Evolutionary conservation across 2,113 vertebrate genomes (phyloP).

Genomic region (Xiphophorus couchianus): DNA sequence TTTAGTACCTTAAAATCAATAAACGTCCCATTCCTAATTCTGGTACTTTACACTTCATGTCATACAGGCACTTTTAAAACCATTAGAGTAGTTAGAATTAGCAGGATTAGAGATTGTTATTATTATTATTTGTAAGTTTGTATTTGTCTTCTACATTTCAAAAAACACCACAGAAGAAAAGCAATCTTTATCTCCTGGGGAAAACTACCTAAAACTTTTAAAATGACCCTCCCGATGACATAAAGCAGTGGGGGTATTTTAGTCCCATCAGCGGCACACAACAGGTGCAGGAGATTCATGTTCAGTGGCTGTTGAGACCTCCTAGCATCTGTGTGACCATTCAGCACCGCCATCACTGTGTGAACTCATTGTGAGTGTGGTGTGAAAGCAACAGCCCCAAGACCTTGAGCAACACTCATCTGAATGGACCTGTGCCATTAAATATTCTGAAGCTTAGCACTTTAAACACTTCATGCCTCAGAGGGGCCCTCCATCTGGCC

Average conservation of each 20-base stretch:
- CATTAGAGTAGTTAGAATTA: no score
- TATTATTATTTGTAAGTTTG: no score
- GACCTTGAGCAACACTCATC: constrained; percentile 70
- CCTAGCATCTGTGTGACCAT: constrained; percentile 62
- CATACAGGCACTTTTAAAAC: no score
- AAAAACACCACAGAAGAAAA: neutral
- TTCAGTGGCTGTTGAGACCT: constrained; percentile 39
- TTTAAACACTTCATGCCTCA: constrained; percentile 73
- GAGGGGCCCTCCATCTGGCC: constrained; percentile 80
- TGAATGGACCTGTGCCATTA: constrained; percentile 72
- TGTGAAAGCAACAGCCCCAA: constrained; percentile 69
- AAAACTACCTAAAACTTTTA: neutral
- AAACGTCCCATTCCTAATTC: no score
- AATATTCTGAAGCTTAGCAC: constrained; percentile 53
- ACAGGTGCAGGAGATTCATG: constrained; percentile 57
- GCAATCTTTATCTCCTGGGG: neutral
- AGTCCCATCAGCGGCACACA: constrained; percentile 37
- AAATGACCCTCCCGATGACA: constrained; percentile 8
- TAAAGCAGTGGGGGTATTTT: constrained; percentile 35
- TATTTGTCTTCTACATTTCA: no score
- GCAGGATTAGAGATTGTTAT: no score
- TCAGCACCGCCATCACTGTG: constrained; percentile 43
- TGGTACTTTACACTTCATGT: no score
- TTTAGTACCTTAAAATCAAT: no score
- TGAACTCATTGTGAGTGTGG: constrained; percentile 63